Base-by-base conservation (phyloP, 2,113 vertebrate genomes). In the Megaleporinus macrocephalus region DNA sequence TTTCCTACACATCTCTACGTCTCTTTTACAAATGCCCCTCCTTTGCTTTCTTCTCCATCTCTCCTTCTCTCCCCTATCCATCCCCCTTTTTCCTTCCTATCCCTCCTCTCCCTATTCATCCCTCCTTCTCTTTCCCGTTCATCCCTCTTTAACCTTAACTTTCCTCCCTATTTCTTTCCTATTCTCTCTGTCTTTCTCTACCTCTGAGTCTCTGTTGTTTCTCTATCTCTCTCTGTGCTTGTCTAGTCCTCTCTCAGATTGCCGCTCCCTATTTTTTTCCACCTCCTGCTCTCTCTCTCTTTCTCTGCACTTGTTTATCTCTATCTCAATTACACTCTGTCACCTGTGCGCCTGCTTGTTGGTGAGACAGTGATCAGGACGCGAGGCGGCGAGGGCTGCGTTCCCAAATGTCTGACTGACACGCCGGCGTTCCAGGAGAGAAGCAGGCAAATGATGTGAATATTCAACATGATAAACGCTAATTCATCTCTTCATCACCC, bases 321-420 rank as follows among this genome's bases (percentile, higher is more conserved):
- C 27, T 22, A 13, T 44, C 12, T 44, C 20, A 70, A 5, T 44
- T 13, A 44, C 22, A 44, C 66, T 44, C 66, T n/a, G 33, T 15
- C 72, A 55, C 1, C 15, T 26, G 14, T n/a, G 47, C 57, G 47
- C 76, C 73, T 49, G 63, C 27, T 70, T 82, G 63, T 76, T 70
- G 51, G 2, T 36, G 68, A 66, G 80, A 62, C 71, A 87, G 63
- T 89, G 75, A 88, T 72, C 30, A 47, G 20, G 30, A 76, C 65
- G 76, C 87, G 88, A n/a, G n/a, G 85, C 68, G 78, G 84, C 76
- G 62, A 36, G 70, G 84, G 83, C 76, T 26, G 44, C 80, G 74
- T 78, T 24, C 33, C 26, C 79, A 86, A 26, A 72, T 83, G 68
- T 61, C 82, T 93, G 91, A 93, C 83, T 90, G 91, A 86, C 89